phyloP scores from a whole-genome alignment of 2,797 vertebrate species.

The Borostomias antarcticus region DNA sequence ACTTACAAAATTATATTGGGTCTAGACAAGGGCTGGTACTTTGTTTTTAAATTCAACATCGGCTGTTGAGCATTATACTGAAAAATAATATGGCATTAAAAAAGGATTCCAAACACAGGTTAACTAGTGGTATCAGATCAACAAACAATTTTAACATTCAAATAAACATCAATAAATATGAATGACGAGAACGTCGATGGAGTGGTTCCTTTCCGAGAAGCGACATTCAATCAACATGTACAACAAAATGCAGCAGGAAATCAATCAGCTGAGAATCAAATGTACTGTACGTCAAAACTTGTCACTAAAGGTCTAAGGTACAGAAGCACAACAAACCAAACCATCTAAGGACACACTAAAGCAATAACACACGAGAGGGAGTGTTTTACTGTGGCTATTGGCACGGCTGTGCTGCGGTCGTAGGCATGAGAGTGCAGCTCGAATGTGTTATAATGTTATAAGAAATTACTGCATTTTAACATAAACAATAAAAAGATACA shows the following conservation, averaged over 20 bases:
- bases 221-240: slow-evolving; percentile 40
- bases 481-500: no score
- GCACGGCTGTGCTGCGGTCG: no score
- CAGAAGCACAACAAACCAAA: slow-evolving; percentile 25
- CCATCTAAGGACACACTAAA: slow-evolving; percentile 7
- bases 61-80: background rate
- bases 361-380: no score
- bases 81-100: background rate
- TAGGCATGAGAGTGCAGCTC: no score
- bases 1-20: background rate
- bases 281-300: slow-evolving; percentile 40
- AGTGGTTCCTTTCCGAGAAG: slow-evolving; percentile 55
- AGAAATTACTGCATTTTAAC: no score
- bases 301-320: slow-evolving; percentile 54
- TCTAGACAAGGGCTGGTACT: background rate
- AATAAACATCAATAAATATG: slow-evolving; percentile 30
- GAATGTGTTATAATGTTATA: no score
- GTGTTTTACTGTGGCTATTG: no score
- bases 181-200: slow-evolving; percentile 20
- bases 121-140: slow-evolving; percentile 34
- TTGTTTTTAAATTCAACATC: background rate
- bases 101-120: slow-evolving; percentile 20
- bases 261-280: slow-evolving; percentile 27
- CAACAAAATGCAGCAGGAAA: slow-evolving; percentile 48
- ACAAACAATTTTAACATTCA: slow-evolving; percentile 15